A percentile compares a stretch with the other conserved stretches of the same genome.
Conservation (phyloP, 1,140 invertebrate genomes). For the Drosophila orosa region DNA sequence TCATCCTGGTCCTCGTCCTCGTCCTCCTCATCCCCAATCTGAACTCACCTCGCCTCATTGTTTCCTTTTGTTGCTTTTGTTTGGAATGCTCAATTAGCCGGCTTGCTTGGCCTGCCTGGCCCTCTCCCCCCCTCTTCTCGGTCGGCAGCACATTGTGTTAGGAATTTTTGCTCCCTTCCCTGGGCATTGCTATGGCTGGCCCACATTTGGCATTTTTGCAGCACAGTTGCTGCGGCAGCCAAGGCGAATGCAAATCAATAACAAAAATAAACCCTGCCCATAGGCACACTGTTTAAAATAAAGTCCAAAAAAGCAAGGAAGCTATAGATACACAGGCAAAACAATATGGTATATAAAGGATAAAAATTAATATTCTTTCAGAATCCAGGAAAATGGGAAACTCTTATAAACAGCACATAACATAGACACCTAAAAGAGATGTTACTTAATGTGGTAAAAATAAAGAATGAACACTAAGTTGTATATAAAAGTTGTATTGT, state of each 20-base stretch:
- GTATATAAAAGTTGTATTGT: neutral
- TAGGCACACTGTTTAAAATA: conserved; percentile 27
- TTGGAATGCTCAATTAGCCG: conserved; percentile 74
- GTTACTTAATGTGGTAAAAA: neutral
- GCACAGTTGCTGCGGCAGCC: conserved; percentile 26
- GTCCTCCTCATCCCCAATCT: conserved; percentile 3
- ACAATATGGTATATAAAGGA: too few relatives aligned
- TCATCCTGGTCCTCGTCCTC: conserved; percentile 1
- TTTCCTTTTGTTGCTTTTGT: conserved; percentile 35
- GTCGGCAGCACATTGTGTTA: neutral
- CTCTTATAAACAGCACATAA: too few relatives aligned
- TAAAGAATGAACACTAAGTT: neutral
- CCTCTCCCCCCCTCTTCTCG: neutral
- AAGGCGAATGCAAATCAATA: conserved; percentile 69
- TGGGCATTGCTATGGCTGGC: conserved; percentile 35
- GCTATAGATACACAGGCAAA: neutral
- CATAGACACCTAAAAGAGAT: neutral
- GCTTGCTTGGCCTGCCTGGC: conserved; percentile 5
- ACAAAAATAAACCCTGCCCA: conserved; percentile 51
- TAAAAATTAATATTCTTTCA: too few relatives aligned
- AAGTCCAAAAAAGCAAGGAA: conserved; percentile 31
- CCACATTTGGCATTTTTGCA: conserved; percentile 49
- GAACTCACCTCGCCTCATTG: conserved; percentile 17
- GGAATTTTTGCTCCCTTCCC: conserved; percentile 30
- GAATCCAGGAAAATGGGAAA: too few relatives aligned